Base-by-base conservation (phyloP, 2,113 vertebrate species). In the Alces alces region DNA sequence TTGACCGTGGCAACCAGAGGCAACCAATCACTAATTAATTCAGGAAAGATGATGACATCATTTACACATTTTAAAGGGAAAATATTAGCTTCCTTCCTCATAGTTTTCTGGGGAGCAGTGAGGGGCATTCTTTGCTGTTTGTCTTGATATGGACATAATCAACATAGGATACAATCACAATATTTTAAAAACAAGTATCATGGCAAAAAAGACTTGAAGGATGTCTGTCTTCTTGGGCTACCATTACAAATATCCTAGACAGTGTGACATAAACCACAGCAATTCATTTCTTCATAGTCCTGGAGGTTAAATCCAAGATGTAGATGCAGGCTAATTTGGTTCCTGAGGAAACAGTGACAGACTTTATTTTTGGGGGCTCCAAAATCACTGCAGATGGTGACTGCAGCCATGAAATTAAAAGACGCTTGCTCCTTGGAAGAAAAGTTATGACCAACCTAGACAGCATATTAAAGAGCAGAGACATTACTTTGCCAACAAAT, bases 61-160 rank as follows among this genome's bases (percentile, higher is more conserved):
- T 21, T 78, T 91, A 60, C 19, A 60, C 33, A 80, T 86, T 80
- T 78, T 57, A 54, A 89, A 95, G 45, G 76, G n/a, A 82, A 76
- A 96, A 60, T 50, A 36, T 50, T 28, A 64, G 16, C 52, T 93
- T 95, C 54, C 66, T 92, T 52, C 14, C 14, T 43, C 83, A 88
- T 39, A 80, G 45, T 86, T 79, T 47, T 95, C 30, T n/a, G 17
- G 78, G 33, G 80, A 88, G 87, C 1, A 55, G 36, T 27, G 16
- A 5, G 78, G 7, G 7, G 7, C 47, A 50, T 76, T 25, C 78
- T 86, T 64, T 30, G 21, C 28, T n/a, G n/a, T 66, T 85, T 47
- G 64, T 86, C 86, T 87, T n/a, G 27, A 43, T 39, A 70, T 47
- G 80, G 54, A 36, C 30, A 80, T 84, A 79, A 83, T 6, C 88